A percentile compares a stretch with the other conserved stretches of the same genome.
These are phyloP conservation scores for Drosophila lacicola DNA, from an alignment of 2,888 invertebrate genomes.

Conservation along the genomic window DNA sequence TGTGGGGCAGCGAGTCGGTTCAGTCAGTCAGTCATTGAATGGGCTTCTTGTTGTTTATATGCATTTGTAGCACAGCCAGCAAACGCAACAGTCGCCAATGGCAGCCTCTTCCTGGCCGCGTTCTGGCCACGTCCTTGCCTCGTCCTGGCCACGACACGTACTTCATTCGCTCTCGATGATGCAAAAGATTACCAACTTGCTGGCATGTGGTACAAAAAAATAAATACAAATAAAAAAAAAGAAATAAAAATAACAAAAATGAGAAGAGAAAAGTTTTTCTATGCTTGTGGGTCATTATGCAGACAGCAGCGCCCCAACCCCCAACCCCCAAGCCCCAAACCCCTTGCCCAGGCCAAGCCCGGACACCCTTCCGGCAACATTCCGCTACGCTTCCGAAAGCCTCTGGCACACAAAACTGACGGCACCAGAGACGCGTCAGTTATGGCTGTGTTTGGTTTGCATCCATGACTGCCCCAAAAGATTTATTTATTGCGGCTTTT, in stretches of 20 bases:
- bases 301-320: conserved; percentile 34
- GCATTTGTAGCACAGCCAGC: conserved; percentile 60
- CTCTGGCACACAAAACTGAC: conserved; percentile 58
- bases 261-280: conserved; percentile 40
- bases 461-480: conserved; percentile 64
- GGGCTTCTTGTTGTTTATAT: conserved; percentile 67
- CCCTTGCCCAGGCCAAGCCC: conserved; percentile 4
- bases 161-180: conserved; percentile 75
- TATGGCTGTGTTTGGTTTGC: conserved; percentile 49
- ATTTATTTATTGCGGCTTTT: conserved; percentile 79
- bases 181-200: conserved; percentile 78
- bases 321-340: not conserved
- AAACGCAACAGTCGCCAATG: conserved; percentile 67
- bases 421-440: conserved; percentile 61
- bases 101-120: conserved; percentile 1
- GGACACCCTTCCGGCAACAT: conserved; percentile 29
- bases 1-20: not conserved
- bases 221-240: conserved; percentile 7
- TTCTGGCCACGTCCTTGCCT: conserved; percentile 3
- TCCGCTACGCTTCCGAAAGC: conserved; percentile 53
- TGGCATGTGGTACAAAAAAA: conserved; percentile 58
- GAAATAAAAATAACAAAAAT: conserved; percentile 8
- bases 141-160: conserved; percentile 58
- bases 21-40: conserved; percentile 27
- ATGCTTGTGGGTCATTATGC: conserved; percentile 78